Evolutionary conservation across 2,113 vertebrate species (phyloP), one percentile per base, ranked within the genome.

Genomic region (Gorsachius goisagi): DNA sequence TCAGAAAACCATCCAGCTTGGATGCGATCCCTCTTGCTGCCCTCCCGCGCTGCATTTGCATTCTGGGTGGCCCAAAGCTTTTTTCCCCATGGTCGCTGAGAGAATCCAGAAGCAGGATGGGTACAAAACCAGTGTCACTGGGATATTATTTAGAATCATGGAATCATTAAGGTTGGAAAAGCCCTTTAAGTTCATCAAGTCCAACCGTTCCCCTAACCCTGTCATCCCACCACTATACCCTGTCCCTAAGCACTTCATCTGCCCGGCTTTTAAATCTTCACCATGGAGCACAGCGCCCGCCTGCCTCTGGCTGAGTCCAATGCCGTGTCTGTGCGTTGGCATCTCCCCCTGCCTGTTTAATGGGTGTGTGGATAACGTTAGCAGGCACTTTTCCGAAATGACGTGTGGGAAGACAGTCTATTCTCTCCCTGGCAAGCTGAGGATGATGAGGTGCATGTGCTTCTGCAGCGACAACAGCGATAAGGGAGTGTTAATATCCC

Each of bases 381-480:
- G 56, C 85, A 86, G 79, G 66, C 81, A 2, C 93, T 89, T 37
- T 32, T 12, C 73, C 23, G 73, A 10, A 62, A n/a, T 15, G 49
- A 66, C 68, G 79, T 75, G 83, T 89, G 94, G 89, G 92, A 69
- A 52, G 71, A 53, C 0, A 32, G 73, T 23, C 73, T 82, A 69
- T 56, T 75, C 59, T 32, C 53, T 82, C 79, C 56, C 58, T 33
- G 68, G 83, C 64, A 80, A 56, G 72, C 75, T 72, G 92, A 60
- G 41, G 67, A 22, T 68, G 90, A 95, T 93, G 95, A 97, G 92
- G 90, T 94, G 95, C 83, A 53, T 60, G n/a, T 92, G 90, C 93
- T 90, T 26, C 90, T 92, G 92, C 88, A 77, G 79, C 15, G 21
- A 75, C 90, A 78, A 9, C 69, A 45, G 92, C 22, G 96, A 95